A percentile compares a stretch with the other conserved stretches of the same genome.
Evolutionary conservation across 2,797 vertebrate species (phyloP).

Genomic region (Sebastes vulpes): DNA sequence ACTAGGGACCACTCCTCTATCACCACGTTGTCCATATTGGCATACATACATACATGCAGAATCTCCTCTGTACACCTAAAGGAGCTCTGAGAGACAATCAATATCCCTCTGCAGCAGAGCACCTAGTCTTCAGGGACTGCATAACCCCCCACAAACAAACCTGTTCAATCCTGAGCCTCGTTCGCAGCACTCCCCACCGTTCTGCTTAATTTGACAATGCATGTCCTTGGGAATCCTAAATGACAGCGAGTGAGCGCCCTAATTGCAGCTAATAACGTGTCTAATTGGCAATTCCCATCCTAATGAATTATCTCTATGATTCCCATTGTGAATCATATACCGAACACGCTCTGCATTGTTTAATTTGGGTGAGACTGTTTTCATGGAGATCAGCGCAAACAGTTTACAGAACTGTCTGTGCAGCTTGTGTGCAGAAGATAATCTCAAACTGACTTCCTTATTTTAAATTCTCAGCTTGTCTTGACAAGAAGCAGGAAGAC

Average conservation of each 20-base stretch:
- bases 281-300: constrained; percentile 53
- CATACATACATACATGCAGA: constrained; percentile 1
- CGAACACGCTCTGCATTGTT: constrained; percentile 35
- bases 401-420: not conserved
- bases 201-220: constrained; percentile 21
- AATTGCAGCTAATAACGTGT: constrained; percentile 48
- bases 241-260: not conserved
- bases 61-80: constrained; percentile 8
- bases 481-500: not conserved
- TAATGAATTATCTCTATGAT: constrained; percentile 41
- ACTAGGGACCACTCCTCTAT: not conserved
- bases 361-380: constrained; percentile 40
- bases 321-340: constrained; percentile 33
- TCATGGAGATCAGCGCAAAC: constrained; percentile 13
- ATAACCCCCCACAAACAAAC: not conserved
- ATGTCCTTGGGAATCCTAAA: constrained; percentile 23
- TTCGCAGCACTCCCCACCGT: constrained; percentile 5
- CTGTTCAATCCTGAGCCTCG: constrained; percentile 13
- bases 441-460: constrained; percentile 5
- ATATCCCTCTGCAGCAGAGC: constrained; percentile 7
- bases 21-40: not conserved
- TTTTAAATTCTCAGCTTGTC: not conserved
- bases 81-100: constrained; percentile 27
- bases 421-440: constrained; percentile 21
- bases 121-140: not conserved